Conservation (phyloP, 2,797 vertebrate genomes). For the Enteromius anoplus region DNA sequence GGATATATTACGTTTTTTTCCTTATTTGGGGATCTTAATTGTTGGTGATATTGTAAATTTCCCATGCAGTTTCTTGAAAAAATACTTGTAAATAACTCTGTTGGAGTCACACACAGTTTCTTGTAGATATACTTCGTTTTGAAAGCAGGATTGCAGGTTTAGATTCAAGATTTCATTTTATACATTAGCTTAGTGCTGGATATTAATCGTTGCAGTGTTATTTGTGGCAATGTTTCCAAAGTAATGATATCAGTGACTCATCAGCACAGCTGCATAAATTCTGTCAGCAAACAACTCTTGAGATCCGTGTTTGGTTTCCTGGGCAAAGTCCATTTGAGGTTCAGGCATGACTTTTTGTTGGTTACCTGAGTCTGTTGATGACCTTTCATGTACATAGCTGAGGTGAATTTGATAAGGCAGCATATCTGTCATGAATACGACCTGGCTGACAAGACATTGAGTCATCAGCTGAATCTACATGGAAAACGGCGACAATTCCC, state of each 20-base stretch:
- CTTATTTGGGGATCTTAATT: not conserved
- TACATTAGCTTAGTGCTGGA: not conserved
- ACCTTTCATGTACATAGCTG: slow-evolving; percentile 38
- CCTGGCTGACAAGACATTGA: slow-evolving; percentile 14
- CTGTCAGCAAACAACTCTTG: slow-evolving; percentile 47
- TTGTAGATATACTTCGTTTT: not conserved
- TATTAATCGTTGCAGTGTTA: not conserved
- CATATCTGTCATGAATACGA: slow-evolving; percentile 6
- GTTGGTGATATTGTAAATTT: not conserved
- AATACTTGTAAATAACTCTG: not conserved
- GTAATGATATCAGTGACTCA: not conserved
- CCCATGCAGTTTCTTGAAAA: not conserved
- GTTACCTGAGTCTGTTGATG: slow-evolving; percentile 45
- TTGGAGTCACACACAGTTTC: not conserved
- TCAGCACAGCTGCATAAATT: slow-evolving; percentile 24
- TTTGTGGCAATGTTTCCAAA: not conserved
- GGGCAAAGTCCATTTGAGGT: slow-evolving; percentile 41
- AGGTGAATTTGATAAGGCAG: slow-evolving; percentile 22
- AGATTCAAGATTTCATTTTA: not conserved
- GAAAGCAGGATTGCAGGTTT: not conserved
- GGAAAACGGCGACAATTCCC: not conserved
- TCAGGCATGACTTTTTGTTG: slow-evolving; percentile 26
- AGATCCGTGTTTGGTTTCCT: slow-evolving; percentile 43
- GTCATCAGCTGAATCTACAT: not conserved
- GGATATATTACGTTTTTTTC: not conserved